Conservation (phyloP, 2,888 invertebrate genomes). For the Anoncus sp. region DNA sequence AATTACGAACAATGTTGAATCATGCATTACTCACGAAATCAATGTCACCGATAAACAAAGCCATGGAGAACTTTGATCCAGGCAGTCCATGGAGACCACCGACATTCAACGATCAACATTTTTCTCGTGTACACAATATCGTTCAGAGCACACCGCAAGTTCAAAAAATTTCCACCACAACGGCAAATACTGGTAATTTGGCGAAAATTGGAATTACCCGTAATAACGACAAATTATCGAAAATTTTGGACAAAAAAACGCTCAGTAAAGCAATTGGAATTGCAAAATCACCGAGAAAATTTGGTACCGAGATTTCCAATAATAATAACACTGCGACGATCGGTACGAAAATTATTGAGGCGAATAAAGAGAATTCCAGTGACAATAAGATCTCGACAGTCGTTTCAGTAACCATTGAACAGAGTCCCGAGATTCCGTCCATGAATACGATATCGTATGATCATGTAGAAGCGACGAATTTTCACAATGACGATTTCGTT, state of each 20-base stretch:
- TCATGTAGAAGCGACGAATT: background rate
- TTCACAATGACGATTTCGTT: conserved; percentile 15
- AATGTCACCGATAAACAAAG: conserved; percentile 74
- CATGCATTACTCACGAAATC: conserved; percentile 71
- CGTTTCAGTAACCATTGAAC: background rate
- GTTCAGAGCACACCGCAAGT: conserved; percentile 76
- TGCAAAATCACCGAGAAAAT: conserved; percentile 67
- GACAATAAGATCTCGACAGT: conserved; percentile 17
- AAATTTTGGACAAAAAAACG: background rate
- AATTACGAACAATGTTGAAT: conserved; percentile 59
- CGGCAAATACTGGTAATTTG: conserved; percentile 10
- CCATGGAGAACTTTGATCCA: conserved; percentile 65
- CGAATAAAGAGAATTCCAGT: conserved; percentile 5
- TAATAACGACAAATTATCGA: background rate
- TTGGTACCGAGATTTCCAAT: conserved; percentile 74
- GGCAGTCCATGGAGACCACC: conserved; percentile 75
- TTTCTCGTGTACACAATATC: conserved; percentile 71
- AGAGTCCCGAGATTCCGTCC: background rate
- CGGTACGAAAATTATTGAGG: background rate
- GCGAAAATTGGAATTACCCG: background rate
- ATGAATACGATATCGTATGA: background rate
- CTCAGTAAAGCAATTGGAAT: background rate
- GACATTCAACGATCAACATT: conserved; percentile 52
- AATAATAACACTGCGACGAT: conserved; percentile 52
- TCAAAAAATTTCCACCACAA: conserved; percentile 37